Percentiles rank a stretch among this genome's conserved stretches.
These are phyloP conservation scores for Benthochromis sp. DNA, from an alignment of 2,113 vertebrate genomes.

Conservation along the genomic window DNA sequence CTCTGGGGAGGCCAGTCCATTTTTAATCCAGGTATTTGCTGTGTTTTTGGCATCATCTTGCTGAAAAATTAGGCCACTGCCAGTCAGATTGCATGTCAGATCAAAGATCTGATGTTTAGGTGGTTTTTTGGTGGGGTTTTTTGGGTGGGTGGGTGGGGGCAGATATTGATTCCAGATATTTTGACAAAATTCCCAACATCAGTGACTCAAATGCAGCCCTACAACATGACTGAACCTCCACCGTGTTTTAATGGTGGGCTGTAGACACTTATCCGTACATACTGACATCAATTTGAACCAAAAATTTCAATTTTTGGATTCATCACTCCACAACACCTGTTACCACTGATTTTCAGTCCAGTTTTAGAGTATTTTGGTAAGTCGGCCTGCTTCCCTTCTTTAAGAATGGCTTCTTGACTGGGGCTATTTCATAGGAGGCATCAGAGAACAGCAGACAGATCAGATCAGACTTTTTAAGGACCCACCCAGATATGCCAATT, in stretches of 20 bases:
- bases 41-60: not conserved
- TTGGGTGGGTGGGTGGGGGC: not conserved
- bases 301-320: not conserved
- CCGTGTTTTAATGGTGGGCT: not conserved
- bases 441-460: not conserved
- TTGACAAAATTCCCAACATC: not conserved
- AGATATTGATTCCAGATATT: not conserved
- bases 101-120: not conserved
- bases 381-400: not conserved
- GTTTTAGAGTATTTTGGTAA: not conserved
- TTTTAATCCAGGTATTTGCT: not conserved
- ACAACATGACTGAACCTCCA: not conserved
- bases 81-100: not conserved
- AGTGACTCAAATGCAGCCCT: not conserved
- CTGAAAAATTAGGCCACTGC: not conserved
- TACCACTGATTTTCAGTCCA: not conserved
- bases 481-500: not conserved
- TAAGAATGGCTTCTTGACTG: not conserved
- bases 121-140: fast-evolving
- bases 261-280: not conserved
- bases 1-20: not conserved
- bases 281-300: not conserved
- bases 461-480: not conserved
- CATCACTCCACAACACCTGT: fast-evolving
- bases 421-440: not conserved